Percentiles rank a stretch among this genome's conserved stretches.
Conservation (phyloP, 2,888 invertebrate genomes). For the Anodontia alba region DNA sequence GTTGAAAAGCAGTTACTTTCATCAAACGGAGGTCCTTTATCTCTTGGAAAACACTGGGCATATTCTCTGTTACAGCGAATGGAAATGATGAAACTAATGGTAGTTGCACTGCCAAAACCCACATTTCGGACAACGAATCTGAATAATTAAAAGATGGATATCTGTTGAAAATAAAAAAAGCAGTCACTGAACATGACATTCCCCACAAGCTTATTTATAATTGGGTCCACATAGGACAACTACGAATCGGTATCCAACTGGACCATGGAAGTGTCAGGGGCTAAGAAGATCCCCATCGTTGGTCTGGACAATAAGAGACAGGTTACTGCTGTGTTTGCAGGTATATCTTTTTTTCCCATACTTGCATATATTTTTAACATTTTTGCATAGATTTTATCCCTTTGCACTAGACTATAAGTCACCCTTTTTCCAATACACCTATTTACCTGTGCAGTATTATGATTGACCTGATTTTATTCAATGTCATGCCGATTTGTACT, state of each 20-base stretch:
- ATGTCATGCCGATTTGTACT: too few species aligned
- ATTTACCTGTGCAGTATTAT: too few species aligned
- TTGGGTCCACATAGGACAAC: neutral
- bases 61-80: neutral
- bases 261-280: neutral
- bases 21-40: neutral
- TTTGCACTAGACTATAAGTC: too few species aligned
- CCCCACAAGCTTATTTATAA: neutral
- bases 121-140: neutral
- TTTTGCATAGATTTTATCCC: too few species aligned
- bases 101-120: neutral
- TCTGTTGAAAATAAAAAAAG: neutral
- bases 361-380: too few species aligned
- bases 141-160: neutral
- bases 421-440: too few species aligned
- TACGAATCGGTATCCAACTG: neutral
- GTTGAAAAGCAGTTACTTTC: conserved; percentile 8
- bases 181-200: neutral
- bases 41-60: neutral
- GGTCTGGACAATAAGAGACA: conserved; percentile 2
- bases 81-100: conserved; percentile 6
- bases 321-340: neutral
- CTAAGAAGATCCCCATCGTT: neutral
- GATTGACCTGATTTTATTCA: too few species aligned
- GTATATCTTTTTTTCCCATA: neutral